Evolutionary conservation across 2,888 invertebrate genomes (phyloP).

Genomic region (Apoderus coryli): DNA sequence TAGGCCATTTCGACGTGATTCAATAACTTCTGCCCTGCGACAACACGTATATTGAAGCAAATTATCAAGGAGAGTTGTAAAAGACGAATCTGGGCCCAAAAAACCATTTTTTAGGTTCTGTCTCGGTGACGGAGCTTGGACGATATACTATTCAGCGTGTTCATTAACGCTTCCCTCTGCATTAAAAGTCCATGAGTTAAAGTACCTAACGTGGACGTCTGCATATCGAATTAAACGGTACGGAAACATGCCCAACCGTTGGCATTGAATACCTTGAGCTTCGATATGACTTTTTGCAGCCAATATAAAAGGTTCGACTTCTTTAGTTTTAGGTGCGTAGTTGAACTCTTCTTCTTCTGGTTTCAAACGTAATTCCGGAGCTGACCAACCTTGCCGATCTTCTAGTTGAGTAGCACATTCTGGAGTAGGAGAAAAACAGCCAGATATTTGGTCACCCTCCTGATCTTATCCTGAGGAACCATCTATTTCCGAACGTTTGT

Average conservation of each 20-base stretch:
- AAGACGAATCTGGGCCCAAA: slow-evolving; percentile 1
- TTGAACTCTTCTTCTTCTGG: slow-evolving; percentile 8
- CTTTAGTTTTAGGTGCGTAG: slow-evolving; percentile 7
- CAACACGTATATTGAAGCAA: not conserved
- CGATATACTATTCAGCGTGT: slow-evolving; percentile 8
- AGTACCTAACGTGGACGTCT: slow-evolving; percentile 9
- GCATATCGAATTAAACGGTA: slow-evolving; percentile 9
- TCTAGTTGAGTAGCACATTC: not conserved
- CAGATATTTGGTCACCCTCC: not conserved
- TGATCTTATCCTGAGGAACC: not conserved
- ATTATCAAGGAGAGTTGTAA: not conserved
- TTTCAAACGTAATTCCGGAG: not conserved
- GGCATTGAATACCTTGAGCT: slow-evolving; percentile 11
- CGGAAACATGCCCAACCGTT: slow-evolving; percentile 8
- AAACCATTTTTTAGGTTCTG: not conserved
- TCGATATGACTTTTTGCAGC: slow-evolving; percentile 11
- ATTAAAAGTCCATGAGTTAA: slow-evolving; percentile 9
- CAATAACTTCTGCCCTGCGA: slow-evolving; percentile 2
- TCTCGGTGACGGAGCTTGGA: slow-evolving; percentile 3
- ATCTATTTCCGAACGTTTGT: not conserved
- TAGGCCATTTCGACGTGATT: not conserved
- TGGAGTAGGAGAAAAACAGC: too few relatives aligned
- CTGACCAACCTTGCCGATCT: not conserved
- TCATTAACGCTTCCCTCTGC: slow-evolving; percentile 10
- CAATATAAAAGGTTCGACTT: slow-evolving; percentile 7